Conservation (phyloP, 53 echinoderm and acorn worm species). For the Zoroaster sp. region DNA sequence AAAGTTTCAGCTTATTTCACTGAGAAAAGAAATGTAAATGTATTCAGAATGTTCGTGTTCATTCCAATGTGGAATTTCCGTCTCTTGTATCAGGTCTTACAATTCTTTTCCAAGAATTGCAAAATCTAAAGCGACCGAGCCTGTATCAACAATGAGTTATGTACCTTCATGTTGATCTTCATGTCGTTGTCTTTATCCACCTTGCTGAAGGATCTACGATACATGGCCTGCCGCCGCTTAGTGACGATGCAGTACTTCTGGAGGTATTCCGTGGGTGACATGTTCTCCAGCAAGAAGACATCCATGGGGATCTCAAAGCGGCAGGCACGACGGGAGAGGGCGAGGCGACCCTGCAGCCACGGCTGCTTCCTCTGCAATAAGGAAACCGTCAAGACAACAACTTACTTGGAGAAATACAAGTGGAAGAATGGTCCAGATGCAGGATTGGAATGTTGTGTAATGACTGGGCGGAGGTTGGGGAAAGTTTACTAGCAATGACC, state of each 20-base stretch:
- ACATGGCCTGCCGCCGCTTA: constrained; percentile 82
- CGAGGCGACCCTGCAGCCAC: constrained; percentile 86
- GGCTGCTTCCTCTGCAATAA: constrained; percentile 12
- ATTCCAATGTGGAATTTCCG: too few relatives aligned
- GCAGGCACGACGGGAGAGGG: constrained; percentile 81
- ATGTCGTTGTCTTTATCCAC: constrained; percentile 84
- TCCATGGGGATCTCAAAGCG: constrained; percentile 96
- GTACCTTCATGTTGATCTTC: constrained; percentile 87
- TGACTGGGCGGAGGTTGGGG: too few relatives aligned
- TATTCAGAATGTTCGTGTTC: too few relatives aligned
- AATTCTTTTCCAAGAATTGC: too few relatives aligned
- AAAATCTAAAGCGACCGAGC: neutral
- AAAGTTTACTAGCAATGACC: too few relatives aligned
- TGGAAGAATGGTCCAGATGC: too few relatives aligned
- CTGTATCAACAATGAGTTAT: neutral
- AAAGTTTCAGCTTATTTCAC: neutral
- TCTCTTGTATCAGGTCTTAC: too few relatives aligned
- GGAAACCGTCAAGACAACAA: neutral
- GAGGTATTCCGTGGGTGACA: constrained; percentile 90
- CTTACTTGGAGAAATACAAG: too few relatives aligned
- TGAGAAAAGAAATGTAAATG: neutral
- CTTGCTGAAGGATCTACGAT: constrained; percentile 79
- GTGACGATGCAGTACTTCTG: constrained; percentile 77
- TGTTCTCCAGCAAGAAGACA: constrained; percentile 69
- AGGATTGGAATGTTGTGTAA: too few relatives aligned